Base-by-base conservation (phyloP, 2,888 invertebrate genomes). In the Heliconius hortense region DNA sequence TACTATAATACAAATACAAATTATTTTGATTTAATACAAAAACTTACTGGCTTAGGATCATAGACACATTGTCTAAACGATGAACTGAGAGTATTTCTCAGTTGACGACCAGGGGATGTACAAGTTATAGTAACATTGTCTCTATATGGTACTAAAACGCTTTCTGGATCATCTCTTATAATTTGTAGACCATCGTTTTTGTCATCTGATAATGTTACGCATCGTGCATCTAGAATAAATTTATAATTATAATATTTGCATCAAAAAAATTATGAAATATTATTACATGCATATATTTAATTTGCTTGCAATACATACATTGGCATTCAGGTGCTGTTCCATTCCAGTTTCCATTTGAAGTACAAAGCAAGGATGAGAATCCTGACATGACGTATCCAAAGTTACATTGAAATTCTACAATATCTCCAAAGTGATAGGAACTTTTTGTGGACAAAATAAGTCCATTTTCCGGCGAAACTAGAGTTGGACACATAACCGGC, bases 361-460 rank as follows among this genome's bases (percentile, higher is more conserved):
- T 96, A 88, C 99, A 99, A 74, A 97, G 94, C 26, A 99, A 93
- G 8, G 97, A 96, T 0, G 97, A 96, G 71, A 97, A 96, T 72
- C 99, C 99, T 77, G 97, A 96, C 96, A 99, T 97, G 0, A 98
- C 97, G 86, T 97, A 98, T 26, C 99, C 99, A 89, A 99, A 98
- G 84, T 98, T 96, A 86, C 99, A 99, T 85, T 98, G 98, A 95
- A 99, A 99, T 80, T 96, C 96, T 0, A 98, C 96, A 63, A 97
- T 94, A 88, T 98, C 98, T 0, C 98, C 98, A 85, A 98, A 98
- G 87, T 98, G 98, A 87, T 97, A 98, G 84, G 96, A 95, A 74
- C 95, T 95, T 84, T 97, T 97, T 0, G 97, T 98, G 0, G 98
- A 96, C 13, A 98, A 88, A 43, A 98, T 92, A 82, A 97, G 95